Conservation (phyloP, 2,888 invertebrate species). For the Lapara coniferarum region DNA sequence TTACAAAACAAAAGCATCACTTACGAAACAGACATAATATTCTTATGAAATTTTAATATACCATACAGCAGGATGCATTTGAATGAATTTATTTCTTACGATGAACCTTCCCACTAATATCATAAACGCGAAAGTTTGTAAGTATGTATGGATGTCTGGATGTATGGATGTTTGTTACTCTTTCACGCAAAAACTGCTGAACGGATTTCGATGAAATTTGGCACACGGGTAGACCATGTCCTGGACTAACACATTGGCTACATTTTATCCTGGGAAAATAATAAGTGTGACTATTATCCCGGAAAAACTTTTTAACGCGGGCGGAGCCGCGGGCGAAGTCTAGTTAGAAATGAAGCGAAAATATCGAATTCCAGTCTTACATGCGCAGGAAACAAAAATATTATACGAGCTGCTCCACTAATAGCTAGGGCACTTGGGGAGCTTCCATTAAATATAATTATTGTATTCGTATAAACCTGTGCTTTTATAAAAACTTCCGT, state of each 20-base stretch:
- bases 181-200: too few species aligned
- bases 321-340: too few species aligned
- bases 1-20: background rate
- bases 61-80: background rate
- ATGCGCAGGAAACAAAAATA: constrained; percentile 1
- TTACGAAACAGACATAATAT: background rate
- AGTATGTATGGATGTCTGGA: too few species aligned
- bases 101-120: too few species aligned
- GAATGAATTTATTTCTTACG: constrained; percentile 16
- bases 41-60: constrained; percentile 11
- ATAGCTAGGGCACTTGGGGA: background rate
- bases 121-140: too few species aligned
- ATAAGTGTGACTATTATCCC: too few species aligned
- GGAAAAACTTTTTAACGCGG: too few species aligned
- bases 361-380: constrained; percentile 21
- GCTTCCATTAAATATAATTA: background rate
- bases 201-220: too few species aligned
- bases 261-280: too few species aligned
- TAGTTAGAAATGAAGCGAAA: constrained; percentile 14
- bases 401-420: background rate
- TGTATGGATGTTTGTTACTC: too few species aligned
- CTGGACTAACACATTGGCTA: too few species aligned
- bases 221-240: too few species aligned
- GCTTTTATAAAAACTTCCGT: background rate
- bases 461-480: background rate